phyloP scores from a whole-genome alignment of 2,797 vertebrate genomes.

The Merluccius polli region DNA sequence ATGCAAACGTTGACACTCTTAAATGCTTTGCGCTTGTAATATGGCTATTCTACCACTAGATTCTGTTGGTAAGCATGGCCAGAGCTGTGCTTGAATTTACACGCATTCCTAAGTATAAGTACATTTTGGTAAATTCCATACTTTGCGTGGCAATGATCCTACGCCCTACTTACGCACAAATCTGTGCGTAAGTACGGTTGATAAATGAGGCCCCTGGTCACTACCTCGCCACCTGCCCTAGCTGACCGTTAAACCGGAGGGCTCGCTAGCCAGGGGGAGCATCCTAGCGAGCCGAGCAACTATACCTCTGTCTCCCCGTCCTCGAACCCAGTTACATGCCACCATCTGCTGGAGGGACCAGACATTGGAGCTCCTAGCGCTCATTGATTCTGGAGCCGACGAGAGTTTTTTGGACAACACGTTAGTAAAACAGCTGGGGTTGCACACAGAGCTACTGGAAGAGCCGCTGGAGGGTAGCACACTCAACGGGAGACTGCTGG shows the following conservation, averaged over 20 bases:
- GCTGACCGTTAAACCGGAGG: neutral
- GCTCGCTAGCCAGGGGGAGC: neutral
- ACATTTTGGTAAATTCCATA: too few species aligned
- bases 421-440: neutral
- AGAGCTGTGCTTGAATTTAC: too few species aligned
- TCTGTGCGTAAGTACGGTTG: too few species aligned
- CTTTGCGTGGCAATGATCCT: too few species aligned
- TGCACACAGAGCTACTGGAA: neutral
- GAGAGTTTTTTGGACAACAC: neutral
- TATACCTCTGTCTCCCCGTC: neutral
- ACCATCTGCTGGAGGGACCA: neutral
- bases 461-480: neutral
- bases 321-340: neutral
- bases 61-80: too few species aligned
- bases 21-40: too few species aligned
- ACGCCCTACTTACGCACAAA: too few species aligned
- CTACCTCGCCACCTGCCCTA: too few species aligned
- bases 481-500: neutral
- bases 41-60: too few species aligned
- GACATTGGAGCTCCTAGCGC: neutral
- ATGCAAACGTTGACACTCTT: too few species aligned
- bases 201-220: too few species aligned
- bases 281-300: neutral
- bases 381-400: neutral
- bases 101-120: too few species aligned